phyloP scores from a whole-genome alignment of 2,797 vertebrate genomes.

The Pangasius djambal region DNA sequence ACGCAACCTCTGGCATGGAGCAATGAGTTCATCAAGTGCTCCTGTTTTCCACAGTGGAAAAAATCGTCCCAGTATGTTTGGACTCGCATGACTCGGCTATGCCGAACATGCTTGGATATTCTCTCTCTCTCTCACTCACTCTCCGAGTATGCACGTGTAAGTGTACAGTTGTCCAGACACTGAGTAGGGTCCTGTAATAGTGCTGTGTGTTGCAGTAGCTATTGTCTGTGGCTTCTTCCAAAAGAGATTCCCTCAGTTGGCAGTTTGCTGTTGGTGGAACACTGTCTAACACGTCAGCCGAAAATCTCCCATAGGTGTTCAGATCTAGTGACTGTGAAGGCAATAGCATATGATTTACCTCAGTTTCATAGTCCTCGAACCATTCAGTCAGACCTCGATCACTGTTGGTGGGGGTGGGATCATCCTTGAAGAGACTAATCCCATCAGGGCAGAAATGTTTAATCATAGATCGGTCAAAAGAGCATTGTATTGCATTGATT shows the following conservation, averaged over 20 bases:
- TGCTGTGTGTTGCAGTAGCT: not conserved
- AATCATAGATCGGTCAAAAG: not conserved
- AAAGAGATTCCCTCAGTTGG: not conserved
- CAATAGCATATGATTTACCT: not conserved
- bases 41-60: conserved; percentile 4
- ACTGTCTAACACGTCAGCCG: not conserved
- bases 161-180: not conserved
- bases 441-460: not conserved
- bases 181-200: not conserved
- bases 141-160: not conserved
- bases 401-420: not conserved
- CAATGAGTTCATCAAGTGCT: not conserved
- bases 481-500: not conserved
- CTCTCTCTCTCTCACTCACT: not conserved
- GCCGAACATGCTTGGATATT: not conserved
- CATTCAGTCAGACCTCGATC: not conserved
- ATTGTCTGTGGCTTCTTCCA: not conserved
- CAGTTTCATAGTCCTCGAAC: not conserved
- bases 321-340: not conserved
- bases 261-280: not conserved
- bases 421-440: not conserved
- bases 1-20: not conserved
- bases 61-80: not conserved
- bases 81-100: not conserved
- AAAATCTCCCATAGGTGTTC: not conserved